Percentiles rank a stretch among this genome's conserved stretches.
Evolutionary conservation across 53 echinoderm and acorn worm genomes (phyloP).

Genomic region (Mesocentrotus franciscanus): DNA sequence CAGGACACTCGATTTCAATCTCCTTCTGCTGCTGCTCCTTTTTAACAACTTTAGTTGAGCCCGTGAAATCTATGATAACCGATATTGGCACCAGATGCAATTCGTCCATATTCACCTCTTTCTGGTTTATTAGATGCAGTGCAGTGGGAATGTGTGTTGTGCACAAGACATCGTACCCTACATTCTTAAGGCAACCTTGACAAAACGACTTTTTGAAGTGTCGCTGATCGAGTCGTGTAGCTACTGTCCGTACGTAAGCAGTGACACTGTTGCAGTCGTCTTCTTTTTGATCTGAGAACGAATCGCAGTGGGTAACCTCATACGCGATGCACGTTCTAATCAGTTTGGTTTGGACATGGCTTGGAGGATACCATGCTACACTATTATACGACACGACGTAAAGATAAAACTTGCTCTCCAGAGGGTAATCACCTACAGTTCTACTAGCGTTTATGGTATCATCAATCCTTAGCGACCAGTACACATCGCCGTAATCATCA

Average conservation of each 20-base stretch:
- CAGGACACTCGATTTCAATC: conserved; percentile 12
- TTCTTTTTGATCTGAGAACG: neutral
- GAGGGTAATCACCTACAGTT: neutral
- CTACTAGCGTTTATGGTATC: conserved; percentile 2
- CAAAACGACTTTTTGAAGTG: neutral
- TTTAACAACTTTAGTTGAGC: neutral
- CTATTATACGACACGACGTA: neutral
- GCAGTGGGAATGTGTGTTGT: neutral
- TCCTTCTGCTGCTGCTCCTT: neutral
- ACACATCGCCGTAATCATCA: neutral
- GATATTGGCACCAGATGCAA: conserved; percentile 41
- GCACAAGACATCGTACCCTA: neutral
- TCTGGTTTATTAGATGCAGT: neutral
- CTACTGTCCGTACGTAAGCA: neutral
- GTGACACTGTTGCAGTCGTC: conserved; percentile 10
- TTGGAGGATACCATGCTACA: conserved; percentile 37
- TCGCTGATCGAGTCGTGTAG: neutral
- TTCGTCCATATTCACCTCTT: neutral
- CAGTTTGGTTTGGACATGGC: conserved; percentile 2
- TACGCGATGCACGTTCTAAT: conserved; percentile 1
- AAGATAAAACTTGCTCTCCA: conserved; percentile 6
- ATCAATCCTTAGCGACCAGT: conserved; percentile 37
- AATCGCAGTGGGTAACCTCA: neutral
- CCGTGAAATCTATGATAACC: conserved; percentile 51
- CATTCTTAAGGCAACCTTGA: neutral